Evolutionary conservation across 2,113 vertebrate species (phyloP).

Genomic region (Saguinus imperator): DNA sequence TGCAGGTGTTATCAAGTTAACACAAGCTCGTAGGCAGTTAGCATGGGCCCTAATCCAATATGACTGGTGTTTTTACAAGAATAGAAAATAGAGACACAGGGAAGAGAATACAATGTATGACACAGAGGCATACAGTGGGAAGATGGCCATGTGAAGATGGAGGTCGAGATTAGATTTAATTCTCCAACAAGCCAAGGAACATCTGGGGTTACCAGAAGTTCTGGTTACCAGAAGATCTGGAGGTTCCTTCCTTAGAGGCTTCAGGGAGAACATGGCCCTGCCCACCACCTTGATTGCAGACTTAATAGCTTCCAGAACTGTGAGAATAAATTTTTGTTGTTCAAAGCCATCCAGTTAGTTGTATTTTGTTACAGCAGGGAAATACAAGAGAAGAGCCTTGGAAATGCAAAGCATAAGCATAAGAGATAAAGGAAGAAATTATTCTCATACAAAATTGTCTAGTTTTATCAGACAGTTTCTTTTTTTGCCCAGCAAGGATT

Average conservation of each 20-base stretch:
- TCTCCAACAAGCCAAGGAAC: not conserved
- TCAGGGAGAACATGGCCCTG: not conserved
- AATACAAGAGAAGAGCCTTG: not conserved
- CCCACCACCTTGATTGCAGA: not conserved
- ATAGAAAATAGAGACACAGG: not conserved
- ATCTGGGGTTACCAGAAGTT: not conserved
- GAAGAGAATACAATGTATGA: not conserved
- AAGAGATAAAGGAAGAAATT: not conserved
- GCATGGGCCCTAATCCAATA: not conserved
- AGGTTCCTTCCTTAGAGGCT: not conserved
- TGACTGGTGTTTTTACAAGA: not conserved
- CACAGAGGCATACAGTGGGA: not conserved
- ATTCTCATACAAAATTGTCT: not conserved
- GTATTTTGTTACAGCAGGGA: not conserved
- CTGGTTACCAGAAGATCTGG: not conserved
- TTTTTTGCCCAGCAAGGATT: not conserved
- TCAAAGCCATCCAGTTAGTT: not conserved
- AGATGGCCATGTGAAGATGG: not conserved
- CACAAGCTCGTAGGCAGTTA: not conserved
- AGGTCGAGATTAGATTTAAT: not conserved
- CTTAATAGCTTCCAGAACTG: not conserved
- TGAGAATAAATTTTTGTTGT: slow-evolving; percentile 1
- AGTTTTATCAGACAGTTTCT: not conserved
- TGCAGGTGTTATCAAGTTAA: not conserved
- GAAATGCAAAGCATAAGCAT: not conserved